These are phyloP conservation scores for Thereva unica DNA, from an alignment of 2,888 invertebrate species.

Conservation along the genomic window DNA sequence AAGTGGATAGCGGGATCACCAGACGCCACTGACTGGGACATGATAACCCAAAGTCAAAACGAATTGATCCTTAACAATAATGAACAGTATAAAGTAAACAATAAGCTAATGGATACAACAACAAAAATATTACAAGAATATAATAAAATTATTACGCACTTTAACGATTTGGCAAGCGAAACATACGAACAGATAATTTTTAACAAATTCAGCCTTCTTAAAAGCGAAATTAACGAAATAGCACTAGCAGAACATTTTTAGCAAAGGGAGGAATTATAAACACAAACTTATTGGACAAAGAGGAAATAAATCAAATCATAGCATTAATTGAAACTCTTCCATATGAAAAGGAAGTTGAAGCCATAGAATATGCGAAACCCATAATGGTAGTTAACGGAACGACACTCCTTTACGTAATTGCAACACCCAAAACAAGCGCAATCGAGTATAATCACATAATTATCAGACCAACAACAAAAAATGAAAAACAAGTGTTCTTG, in stretches of 20 bases:
- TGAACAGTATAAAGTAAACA: neutral
- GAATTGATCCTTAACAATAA: slow-evolving; percentile 21
- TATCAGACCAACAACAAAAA: neutral
- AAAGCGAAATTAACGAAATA: slow-evolving; percentile 14
- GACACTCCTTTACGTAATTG: slow-evolving; percentile 1
- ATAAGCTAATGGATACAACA: slow-evolving; percentile 4
- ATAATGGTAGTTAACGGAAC: neutral
- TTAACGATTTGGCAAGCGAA: neutral
- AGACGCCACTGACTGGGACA: slow-evolving; percentile 20
- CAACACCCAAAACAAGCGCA: neutral
- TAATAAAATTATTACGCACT: slow-evolving; percentile 3
- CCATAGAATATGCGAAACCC: neutral
- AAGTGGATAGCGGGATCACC: slow-evolving; percentile 30
- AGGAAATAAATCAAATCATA: slow-evolving; percentile 9
- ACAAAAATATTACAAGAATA: slow-evolving; percentile 1
- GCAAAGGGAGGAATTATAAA: slow-evolving; percentile 16
- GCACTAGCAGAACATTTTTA: slow-evolving; percentile 5
- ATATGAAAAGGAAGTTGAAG: neutral
- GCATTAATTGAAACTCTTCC: neutral
- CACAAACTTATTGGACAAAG: neutral
- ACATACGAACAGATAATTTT: slow-evolving; percentile 11
- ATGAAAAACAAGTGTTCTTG: neutral
- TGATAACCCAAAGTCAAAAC: slow-evolving; percentile 19
- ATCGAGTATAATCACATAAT: neutral
- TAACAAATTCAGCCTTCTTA: slow-evolving; percentile 1